These are phyloP conservation scores for Cybosia mesomella DNA, from an alignment of 2,888 invertebrate species.

Conservation along the genomic window DNA sequence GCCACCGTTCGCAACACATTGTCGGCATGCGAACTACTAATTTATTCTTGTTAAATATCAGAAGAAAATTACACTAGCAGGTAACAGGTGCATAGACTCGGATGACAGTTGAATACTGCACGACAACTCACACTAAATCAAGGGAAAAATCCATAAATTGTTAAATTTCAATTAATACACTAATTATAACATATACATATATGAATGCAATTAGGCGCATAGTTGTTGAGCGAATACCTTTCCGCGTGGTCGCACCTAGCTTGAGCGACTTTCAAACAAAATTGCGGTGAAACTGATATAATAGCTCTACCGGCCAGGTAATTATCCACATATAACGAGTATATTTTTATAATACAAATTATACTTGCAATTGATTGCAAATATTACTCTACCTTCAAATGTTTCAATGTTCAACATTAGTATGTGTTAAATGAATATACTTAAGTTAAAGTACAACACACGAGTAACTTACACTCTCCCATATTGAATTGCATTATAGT, in stretches of 20 bases:
- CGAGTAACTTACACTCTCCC: neutral
- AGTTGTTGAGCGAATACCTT: conserved; percentile 73
- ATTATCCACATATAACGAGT: conserved; percentile 42
- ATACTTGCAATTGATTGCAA: conserved; percentile 30
- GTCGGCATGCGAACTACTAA: conserved; percentile 49
- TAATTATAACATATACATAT: conserved; percentile 56
- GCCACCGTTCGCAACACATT: conserved; percentile 22
- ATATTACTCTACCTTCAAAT: conserved; percentile 16
- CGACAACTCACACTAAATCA: conserved; percentile 31
- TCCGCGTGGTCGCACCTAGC: conserved; percentile 73
- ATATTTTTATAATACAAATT: conserved; percentile 39
- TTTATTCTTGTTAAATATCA: conserved; percentile 48
- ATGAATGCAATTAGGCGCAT: conserved; percentile 79
- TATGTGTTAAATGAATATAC: conserved; percentile 2
- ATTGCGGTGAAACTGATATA: conserved; percentile 79
- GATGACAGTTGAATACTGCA: conserved; percentile 39
- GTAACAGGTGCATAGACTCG: conserved; percentile 42
- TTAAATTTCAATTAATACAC: conserved; percentile 69
- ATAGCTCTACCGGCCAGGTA: conserved; percentile 66
- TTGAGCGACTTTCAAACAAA: conserved; percentile 76
- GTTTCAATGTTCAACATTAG: neutral
- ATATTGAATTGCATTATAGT: conserved; percentile 7
- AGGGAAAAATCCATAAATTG: too few species aligned
- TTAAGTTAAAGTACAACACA: neutral
- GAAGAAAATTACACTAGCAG: conserved; percentile 38